Conservation (phyloP, 2,888 invertebrate genomes). For the Psylliodes chrysocephalus region DNA sequence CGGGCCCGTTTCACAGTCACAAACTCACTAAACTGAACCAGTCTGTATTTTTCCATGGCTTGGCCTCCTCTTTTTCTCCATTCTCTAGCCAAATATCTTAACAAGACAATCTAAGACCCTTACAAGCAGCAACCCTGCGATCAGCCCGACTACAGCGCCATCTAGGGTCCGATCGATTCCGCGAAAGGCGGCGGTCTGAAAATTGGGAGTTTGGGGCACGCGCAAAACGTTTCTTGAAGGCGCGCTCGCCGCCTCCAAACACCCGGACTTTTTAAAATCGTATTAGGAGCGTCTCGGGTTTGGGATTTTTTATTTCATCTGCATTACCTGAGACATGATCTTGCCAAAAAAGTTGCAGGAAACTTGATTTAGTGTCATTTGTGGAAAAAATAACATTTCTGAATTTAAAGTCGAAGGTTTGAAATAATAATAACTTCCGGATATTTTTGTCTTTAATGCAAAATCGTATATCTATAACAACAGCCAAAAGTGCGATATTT, state of each 20-base stretch:
- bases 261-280: constrained; percentile 15
- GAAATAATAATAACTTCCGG: too few relatives aligned
- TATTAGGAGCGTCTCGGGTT: neutral
- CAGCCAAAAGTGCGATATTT: too few relatives aligned
- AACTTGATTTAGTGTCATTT: neutral
- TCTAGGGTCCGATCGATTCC: constrained; percentile 59
- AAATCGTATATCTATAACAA: too few relatives aligned
- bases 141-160: constrained; percentile 62
- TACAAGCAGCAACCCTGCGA: constrained; percentile 60
- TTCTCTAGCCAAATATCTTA: constrained; percentile 59
- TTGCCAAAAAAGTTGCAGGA: neutral
- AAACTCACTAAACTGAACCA: constrained; percentile 53
- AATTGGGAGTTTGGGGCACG: constrained; percentile 11
- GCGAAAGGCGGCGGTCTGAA: constrained; percentile 45
- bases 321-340: neutral
- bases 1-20: constrained; percentile 54
- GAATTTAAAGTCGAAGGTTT: too few relatives aligned
- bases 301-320: neutral
- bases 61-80: constrained; percentile 61
- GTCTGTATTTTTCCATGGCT: constrained; percentile 54
- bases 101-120: constrained; percentile 59
- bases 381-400: neutral
- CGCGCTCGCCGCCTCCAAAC: constrained; percentile 9
- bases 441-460: too few relatives aligned
- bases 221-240: constrained; percentile 3